Conservation (phyloP, 37 sponge, comb jelly and placozoan species). For the Ianthella basta region DNA sequence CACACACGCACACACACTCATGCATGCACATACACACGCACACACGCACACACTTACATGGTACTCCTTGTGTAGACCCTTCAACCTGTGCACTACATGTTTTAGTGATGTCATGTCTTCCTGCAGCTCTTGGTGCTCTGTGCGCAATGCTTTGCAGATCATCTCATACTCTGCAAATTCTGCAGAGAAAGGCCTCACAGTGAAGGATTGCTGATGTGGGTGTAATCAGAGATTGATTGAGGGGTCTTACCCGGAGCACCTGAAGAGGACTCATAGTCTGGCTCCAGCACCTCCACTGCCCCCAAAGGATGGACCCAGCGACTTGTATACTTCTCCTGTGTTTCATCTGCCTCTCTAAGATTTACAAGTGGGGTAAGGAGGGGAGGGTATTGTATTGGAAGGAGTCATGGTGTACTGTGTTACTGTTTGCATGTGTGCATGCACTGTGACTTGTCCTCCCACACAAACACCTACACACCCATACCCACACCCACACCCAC, state of each 20-base stretch:
- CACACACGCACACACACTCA: background rate
- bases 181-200: background rate
- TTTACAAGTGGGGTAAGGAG: too few species aligned
- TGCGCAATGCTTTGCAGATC: background rate
- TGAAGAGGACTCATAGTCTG: conserved; percentile 14
- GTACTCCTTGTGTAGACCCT: conserved; percentile 42
- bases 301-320: conserved; percentile 10
- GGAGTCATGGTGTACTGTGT: too few species aligned
- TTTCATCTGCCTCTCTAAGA: too few species aligned
- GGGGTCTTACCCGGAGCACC: conserved; percentile 14
- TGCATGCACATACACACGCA: background rate
- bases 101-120: conserved; percentile 48
- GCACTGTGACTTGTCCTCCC: too few species aligned
- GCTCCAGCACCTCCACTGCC: background rate
- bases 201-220: background rate
- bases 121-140: conserved; percentile 42
- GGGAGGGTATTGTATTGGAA: too few species aligned
- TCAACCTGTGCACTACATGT: conserved; percentile 26
- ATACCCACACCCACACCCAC: too few species aligned
- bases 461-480: too few species aligned
- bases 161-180: conserved; percentile 11
- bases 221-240: too few species aligned
- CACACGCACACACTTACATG: conserved; percentile 4
- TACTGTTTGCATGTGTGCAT: too few species aligned
- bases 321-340: background rate